Evolutionary conservation across 2,113 vertebrate genomes (phyloP).

Genomic region (Leptobrachium ailaonicum): DNA sequence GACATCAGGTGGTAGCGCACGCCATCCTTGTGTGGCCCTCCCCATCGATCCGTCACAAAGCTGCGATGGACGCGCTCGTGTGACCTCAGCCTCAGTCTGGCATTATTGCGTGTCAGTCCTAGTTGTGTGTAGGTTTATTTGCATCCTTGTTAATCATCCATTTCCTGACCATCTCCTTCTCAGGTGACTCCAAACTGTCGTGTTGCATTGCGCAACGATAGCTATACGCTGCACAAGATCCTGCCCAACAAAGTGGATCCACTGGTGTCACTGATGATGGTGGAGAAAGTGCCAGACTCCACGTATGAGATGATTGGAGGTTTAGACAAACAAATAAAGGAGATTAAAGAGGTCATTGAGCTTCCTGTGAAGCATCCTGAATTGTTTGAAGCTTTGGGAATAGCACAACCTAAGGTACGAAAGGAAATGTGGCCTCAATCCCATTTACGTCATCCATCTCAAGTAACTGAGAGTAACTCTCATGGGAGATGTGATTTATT

Average conservation of each 20-base stretch:
- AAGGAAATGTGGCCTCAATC: neutral
- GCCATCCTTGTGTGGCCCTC: too few species aligned
- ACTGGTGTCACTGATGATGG: constrained; percentile 98
- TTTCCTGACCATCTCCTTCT: neutral
- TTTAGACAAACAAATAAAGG: constrained; percentile 97
- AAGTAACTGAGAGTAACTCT: too few species aligned
- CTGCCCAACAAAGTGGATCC: constrained; percentile 97
- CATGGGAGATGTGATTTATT: too few species aligned
- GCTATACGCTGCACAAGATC: constrained; percentile 98
- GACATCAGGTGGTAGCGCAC: too few species aligned
- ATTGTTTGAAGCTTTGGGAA: constrained; percentile 94
- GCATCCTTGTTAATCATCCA: neutral
- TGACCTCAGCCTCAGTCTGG: too few species aligned
- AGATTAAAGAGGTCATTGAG: constrained; percentile 98
- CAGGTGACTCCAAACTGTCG: constrained; percentile 97
- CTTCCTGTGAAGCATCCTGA: constrained; percentile 96
- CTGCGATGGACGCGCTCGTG: too few species aligned
- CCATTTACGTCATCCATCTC: too few species aligned
- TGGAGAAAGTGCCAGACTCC: constrained; percentile 96
- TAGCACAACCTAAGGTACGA: constrained; percentile 91
- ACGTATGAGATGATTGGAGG: constrained; percentile 98
- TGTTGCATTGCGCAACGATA: constrained; percentile 93
- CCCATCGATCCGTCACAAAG: too few species aligned
- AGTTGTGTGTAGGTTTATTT: neutral
- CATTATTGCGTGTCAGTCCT: neutral